These are phyloP conservation scores for Harpagoxenus sublaevis DNA, from an alignment of 2,888 invertebrate genomes.

Conservation along the genomic window DNA sequence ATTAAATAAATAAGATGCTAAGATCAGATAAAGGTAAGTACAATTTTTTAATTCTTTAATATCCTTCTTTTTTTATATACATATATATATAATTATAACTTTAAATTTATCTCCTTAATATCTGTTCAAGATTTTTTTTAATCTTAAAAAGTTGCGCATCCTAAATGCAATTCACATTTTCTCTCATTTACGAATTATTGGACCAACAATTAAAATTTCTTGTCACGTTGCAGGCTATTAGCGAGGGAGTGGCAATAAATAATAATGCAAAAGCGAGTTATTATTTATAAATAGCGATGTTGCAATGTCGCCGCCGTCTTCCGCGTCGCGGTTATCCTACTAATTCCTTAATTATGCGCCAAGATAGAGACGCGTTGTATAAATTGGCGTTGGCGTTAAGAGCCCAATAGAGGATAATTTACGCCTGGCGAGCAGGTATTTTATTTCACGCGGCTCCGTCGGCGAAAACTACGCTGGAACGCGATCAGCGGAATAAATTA, in stretches of 20 bases:
- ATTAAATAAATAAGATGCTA: background rate
- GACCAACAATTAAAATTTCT: background rate
- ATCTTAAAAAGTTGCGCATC: background rate
- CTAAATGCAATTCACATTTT: background rate
- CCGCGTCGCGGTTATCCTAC: background rate
- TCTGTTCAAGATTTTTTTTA: background rate
- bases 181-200: background rate
- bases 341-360: constrained; percentile 31
- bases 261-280: constrained; percentile 13
- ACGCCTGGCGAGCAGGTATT: constrained; percentile 43
- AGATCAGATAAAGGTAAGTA: background rate
- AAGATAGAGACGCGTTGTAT: constrained; percentile 55
- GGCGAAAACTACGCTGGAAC: constrained; percentile 23
- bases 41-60: background rate
- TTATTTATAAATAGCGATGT: constrained; percentile 36
- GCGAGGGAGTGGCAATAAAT: background rate
- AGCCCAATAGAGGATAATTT: constrained; percentile 63
- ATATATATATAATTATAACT: background rate
- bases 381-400: constrained; percentile 69
- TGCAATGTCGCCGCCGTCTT: background rate
- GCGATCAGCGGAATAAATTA: constrained; percentile 67
- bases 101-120: background rate
- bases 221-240: background rate
- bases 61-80: background rate
- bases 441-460: constrained; percentile 46